phyloP scores from a whole-genome alignment of 2,113 vertebrate species.

The Pavo muticus region DNA sequence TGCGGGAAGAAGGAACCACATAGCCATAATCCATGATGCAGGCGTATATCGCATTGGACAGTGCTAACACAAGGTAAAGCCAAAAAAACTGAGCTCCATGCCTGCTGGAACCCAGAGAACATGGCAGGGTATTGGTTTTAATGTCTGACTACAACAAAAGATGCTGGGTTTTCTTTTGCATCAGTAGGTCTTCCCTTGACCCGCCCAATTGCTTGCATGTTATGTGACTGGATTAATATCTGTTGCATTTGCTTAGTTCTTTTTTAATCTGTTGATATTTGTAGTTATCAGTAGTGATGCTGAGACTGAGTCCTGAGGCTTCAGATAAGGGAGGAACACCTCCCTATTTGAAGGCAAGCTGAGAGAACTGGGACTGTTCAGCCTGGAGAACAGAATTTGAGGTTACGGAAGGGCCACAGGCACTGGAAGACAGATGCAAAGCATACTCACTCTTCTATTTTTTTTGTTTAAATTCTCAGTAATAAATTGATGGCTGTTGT shows the following conservation, averaged over 20 bases:
- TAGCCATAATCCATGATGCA: background rate
- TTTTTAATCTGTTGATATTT: background rate
- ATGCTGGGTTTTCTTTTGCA: background rate
- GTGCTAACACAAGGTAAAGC: background rate
- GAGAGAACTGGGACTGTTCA: too few species aligned
- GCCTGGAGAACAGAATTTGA: too few species aligned
- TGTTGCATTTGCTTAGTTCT: background rate
- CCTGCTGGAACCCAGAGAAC: background rate
- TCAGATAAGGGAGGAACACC: background rate
- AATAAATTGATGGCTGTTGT: too few species aligned
- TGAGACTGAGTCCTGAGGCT: background rate
- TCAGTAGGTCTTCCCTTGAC: background rate
- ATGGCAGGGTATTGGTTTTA: background rate
- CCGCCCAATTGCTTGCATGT: background rate
- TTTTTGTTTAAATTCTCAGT: too few species aligned
- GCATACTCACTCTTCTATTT: too few species aligned
- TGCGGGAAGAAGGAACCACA: accelerated
- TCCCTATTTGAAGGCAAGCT: too few species aligned
- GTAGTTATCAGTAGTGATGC: background rate
- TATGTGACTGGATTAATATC: accelerated
- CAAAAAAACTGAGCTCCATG: background rate
- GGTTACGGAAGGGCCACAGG: too few species aligned
- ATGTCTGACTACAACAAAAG: background rate
- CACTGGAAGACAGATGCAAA: too few species aligned
- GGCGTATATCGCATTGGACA: background rate